A percentile compares a stretch with the other conserved stretches of the same genome.
phyloP scores from a whole-genome alignment of 2,888 invertebrate species.

The Teinopalpus imperialis region DNA sequence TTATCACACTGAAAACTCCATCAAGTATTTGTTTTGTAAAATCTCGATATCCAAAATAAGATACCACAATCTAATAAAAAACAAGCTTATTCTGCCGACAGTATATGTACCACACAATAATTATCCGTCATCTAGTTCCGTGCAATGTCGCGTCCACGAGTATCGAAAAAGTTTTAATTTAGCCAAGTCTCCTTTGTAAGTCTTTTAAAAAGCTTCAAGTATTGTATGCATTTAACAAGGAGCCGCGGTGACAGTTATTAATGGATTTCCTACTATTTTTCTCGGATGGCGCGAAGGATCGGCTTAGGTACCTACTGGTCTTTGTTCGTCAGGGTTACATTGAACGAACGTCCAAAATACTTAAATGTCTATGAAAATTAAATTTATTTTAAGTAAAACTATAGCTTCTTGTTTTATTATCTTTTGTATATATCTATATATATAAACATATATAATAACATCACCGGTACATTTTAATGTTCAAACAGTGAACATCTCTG shows the following conservation, averaged over 20 bases:
- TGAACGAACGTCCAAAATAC: conserved; percentile 31
- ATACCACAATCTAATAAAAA: no score
- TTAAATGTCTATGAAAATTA: conserved; percentile 14
- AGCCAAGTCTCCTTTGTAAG: conserved; percentile 79
- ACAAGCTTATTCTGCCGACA: conserved; percentile 26
- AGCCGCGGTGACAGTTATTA: conserved; percentile 76
- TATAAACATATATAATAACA: no score
- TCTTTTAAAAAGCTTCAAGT: conserved; percentile 80
- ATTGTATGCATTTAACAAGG: conserved; percentile 82
- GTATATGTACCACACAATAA: conserved; percentile 60
- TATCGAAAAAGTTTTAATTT: conserved; percentile 82
- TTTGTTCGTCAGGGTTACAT: conserved; percentile 54
- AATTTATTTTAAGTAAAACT: conserved; percentile 16
- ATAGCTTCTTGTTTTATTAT: neutral
- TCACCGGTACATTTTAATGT: no score
- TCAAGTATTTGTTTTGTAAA: no score
- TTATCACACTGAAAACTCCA: no score
- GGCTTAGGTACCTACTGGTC: conserved; percentile 63
- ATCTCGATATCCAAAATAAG: no score
- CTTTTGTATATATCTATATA: no score
- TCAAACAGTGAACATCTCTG: no score
- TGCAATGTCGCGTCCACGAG: conserved; percentile 74
- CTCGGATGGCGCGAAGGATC: conserved; percentile 71
- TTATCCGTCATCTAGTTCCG: conserved; percentile 73
- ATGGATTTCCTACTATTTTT: conserved; percentile 79